These are phyloP conservation scores for Acholoe squamosa DNA, from an alignment of 2,888 invertebrate genomes.

Conservation along the genomic window DNA sequence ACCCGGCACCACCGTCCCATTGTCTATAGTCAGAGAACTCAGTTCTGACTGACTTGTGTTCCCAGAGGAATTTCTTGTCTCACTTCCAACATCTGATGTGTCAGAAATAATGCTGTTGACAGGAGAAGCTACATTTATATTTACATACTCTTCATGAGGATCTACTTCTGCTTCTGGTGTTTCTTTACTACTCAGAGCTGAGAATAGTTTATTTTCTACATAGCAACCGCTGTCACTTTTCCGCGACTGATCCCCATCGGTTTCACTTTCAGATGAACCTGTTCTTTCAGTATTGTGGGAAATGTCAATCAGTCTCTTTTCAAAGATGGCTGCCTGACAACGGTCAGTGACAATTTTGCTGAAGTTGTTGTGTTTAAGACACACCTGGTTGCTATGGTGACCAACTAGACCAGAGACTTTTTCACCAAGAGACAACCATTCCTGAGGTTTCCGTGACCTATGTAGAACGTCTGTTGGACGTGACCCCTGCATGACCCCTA, in stretches of 20 bases:
- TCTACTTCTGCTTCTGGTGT: neutral
- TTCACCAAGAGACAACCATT: slow-evolving; percentile 77
- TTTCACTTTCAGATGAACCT: neutral
- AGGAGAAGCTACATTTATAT: slow-evolving; percentile 11
- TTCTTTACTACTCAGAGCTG: neutral
- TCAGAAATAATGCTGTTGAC: slow-evolving; percentile 26
- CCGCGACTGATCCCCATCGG: neutral
- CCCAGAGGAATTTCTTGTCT: slow-evolving; percentile 27
- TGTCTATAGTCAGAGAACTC: neutral
- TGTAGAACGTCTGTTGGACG: slow-evolving; percentile 71
- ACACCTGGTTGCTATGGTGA: slow-evolving; percentile 54
- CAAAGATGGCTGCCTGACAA: slow-evolving; percentile 65
- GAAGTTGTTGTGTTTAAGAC: slow-evolving; percentile 65
- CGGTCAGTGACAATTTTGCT: slow-evolving; percentile 68
- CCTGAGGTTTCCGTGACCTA: slow-evolving; percentile 71
- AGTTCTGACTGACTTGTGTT: neutral
- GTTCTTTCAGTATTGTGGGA: slow-evolving; percentile 17
- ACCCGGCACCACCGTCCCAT: too few relatives aligned
- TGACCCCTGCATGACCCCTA: slow-evolving; percentile 65
- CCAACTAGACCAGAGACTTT: slow-evolving; percentile 71
- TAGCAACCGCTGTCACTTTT: slow-evolving; percentile 34
- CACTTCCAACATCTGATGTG: slow-evolving; percentile 36
- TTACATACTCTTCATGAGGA: neutral
- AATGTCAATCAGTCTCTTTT: slow-evolving; percentile 62
- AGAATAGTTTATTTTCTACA: slow-evolving; percentile 26